phyloP scores from a whole-genome alignment of 2,113 vertebrate species.

The Elephantulus edwardii region DNA sequence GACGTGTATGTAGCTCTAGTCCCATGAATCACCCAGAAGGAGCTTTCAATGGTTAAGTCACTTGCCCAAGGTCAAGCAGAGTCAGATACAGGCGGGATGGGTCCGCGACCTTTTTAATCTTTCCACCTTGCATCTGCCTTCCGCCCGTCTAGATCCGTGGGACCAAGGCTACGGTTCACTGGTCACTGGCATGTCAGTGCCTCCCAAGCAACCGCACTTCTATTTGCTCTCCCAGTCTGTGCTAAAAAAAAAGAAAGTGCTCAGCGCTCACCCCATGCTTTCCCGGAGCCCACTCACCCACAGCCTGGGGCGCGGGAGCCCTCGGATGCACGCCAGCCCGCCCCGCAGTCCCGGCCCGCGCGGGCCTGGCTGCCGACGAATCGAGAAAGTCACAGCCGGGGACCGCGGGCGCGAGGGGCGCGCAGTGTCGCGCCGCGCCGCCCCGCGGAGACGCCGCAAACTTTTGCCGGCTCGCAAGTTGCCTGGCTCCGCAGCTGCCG shows the following conservation, averaged over 20 bases:
- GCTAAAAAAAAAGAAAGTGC: constrained; percentile 25
- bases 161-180: constrained; percentile 46
- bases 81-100: neutral
- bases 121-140: neutral
- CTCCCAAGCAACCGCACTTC: neutral
- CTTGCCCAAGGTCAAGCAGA: constrained; percentile 68
- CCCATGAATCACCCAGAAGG: neutral
- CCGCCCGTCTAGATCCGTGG: neutral
- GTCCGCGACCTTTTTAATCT: constrained; percentile 40
- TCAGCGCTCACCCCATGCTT: neutral
- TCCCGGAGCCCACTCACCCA: constrained; percentile 42
- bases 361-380: constrained; percentile 5
- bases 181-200: constrained; percentile 10
- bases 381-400: constrained; percentile 27
- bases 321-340: neutral
- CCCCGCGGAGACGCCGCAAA: constrained; percentile 63
- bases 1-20: neutral
- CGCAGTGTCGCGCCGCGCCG: neutral
- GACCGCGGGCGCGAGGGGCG: constrained; percentile 33
- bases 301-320: neutral
- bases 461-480: constrained; percentile 71
- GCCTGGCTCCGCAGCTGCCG: constrained; percentile 6
- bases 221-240: neutral
- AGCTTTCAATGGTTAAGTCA: neutral
- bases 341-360: neutral